Base-by-base conservation (phyloP, 2,888 invertebrate genomes). In the Aporophyla nigra region DNA sequence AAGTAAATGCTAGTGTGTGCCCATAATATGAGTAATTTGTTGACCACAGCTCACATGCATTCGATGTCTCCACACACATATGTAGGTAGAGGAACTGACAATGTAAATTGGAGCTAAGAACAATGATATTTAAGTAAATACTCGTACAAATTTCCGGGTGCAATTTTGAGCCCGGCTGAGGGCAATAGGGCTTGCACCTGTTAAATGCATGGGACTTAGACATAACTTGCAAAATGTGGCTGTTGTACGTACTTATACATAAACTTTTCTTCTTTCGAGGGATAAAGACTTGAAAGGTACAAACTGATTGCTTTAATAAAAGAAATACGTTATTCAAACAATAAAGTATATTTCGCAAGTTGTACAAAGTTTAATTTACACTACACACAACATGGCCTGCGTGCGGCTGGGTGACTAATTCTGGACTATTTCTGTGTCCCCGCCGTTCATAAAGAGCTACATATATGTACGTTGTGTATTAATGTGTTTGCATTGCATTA, bases 401-500 rank as follows among this genome's bases (percentile, higher is more conserved):
- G 76, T 70, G 76, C 82, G 78, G 76, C 81, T 83, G 80, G 89
- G 89, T 94, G 93, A 94, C 93, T 93, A 94, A 94, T 86, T 89
- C 89, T 89, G 85, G 85, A 92, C 92, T 93, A 93, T 93, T 93
- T 92, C 90, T 91, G 93, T 89, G 88, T 87, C 84, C 88, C 86
- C 87, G 78, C 82, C 84, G 80, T 87, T 81, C 79, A 84, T 83
- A 82, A 83, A 80, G 82, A 74, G 71, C 71, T 74, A 77, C 78
- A 73, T 76, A 68, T 71, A 78, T 16, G 33, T 69, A 66, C 33
- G 33, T 33, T 76, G 63, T 81, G 58, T 77, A 72, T 58, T 73
- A 73, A 82, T 85, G 84, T 84, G 83, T 83, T 78, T 78, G 82
- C 78, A 77, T 82, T 79, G 82, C 76, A 86, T 85, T 87, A 73